These are phyloP conservation scores for Sturmia bella DNA, from an alignment of 2,888 invertebrate genomes.

Conservation along the genomic window DNA sequence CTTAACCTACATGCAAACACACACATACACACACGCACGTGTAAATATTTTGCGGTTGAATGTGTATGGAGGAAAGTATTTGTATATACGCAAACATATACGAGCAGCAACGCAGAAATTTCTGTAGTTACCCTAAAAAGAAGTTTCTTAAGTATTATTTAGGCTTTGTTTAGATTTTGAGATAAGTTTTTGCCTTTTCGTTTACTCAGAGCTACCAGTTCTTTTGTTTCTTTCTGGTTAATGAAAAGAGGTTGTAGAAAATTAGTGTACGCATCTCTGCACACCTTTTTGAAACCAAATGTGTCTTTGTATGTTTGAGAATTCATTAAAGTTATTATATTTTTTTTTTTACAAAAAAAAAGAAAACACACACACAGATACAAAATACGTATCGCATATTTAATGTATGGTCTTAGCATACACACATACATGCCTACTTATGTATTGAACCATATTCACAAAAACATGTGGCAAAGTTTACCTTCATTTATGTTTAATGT, in stretches of 20 bases:
- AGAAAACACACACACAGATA: too few species aligned
- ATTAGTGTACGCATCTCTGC: not conserved
- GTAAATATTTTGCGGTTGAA: too few species aligned
- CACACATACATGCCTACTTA: conserved; percentile 8
- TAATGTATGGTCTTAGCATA: too few species aligned
- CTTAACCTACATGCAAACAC: too few species aligned
- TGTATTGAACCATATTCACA: conserved; percentile 40
- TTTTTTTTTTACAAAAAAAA: not conserved
- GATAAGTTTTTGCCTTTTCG: conserved; percentile 12
- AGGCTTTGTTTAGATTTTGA: conserved; percentile 36
- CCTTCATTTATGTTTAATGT: conserved; percentile 66
- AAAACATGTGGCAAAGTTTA: conserved; percentile 57
- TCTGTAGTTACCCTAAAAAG: conserved; percentile 16
- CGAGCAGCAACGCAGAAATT: not conserved
- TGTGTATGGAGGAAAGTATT: not conserved
- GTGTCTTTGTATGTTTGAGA: conserved; percentile 30
- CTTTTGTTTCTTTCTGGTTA: not conserved
- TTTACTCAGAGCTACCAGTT: not conserved
- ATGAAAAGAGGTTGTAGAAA: conserved; percentile 21
- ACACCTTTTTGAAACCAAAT: not conserved
- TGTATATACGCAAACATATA: too few species aligned
- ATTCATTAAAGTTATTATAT: conserved; percentile 47
- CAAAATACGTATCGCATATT: too few species aligned
- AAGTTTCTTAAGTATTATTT: conserved; percentile 32
- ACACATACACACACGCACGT: not conserved